Conservation (phyloP, 2,797 vertebrate species). For the Rallus crepitans region DNA sequence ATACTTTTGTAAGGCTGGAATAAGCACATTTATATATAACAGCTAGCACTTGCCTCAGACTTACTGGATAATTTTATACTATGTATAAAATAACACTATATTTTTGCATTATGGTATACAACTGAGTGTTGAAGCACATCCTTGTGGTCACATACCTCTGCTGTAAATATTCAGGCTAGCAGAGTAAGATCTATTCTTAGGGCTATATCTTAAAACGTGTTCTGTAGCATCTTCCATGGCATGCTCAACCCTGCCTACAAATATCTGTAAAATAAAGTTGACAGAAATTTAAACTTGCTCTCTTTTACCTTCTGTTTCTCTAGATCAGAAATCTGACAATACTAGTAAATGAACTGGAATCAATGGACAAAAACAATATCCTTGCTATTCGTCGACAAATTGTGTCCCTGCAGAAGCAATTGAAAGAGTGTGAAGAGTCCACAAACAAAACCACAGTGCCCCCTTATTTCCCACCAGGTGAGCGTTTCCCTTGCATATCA, state of each 20-base stretch:
- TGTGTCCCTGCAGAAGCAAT: conserved; percentile 66
- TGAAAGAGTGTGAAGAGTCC: conserved; percentile 78
- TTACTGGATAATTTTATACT: conserved; percentile 25
- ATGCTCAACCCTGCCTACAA: conserved; percentile 21
- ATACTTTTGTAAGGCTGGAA: background rate
- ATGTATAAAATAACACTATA: background rate
- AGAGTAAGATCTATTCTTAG: conserved; percentile 37
- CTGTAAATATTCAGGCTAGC: background rate
- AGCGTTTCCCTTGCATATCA: background rate
- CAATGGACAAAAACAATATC: conserved; percentile 81
- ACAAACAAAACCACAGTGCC: background rate
- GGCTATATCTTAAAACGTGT: conserved; percentile 45
- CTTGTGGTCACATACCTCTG: conserved; percentile 1
- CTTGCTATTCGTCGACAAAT: conserved; percentile 80
- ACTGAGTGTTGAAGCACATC: conserved; percentile 33
- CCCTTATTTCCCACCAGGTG: conserved; percentile 67
- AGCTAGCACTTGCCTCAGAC: conserved; percentile 12
- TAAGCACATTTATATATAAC: conserved; percentile 4
- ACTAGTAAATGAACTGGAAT: conserved; percentile 78
- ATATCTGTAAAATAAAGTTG: conserved; percentile 54
- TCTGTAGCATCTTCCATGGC: conserved; percentile 14
- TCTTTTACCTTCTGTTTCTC: background rate
- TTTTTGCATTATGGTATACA: conserved; percentile 13
- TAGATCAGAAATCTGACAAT: conserved; percentile 88
- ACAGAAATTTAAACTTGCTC: conserved; percentile 34